Conservation (phyloP, 1,140 invertebrate genomes). For the Kradibia gibbosae region DNA sequence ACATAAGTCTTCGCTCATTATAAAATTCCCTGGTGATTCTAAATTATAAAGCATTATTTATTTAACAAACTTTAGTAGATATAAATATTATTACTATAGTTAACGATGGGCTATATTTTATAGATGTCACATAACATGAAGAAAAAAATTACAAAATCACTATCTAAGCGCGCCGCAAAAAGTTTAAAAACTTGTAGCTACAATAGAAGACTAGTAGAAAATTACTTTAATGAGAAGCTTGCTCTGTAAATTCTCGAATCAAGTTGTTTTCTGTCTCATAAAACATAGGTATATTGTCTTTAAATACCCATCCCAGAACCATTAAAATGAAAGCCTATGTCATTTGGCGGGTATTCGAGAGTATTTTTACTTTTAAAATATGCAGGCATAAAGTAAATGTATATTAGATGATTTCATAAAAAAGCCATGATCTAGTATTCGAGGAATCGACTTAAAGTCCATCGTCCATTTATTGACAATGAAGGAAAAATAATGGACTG, state of each 20-base stretch:
- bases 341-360: background rate
- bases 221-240: background rate
- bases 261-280: constrained; percentile 9
- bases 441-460: background rate
- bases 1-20: background rate
- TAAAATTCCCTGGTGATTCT: background rate
- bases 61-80: background rate
- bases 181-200: background rate
- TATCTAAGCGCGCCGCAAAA: background rate
- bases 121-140: background rate
- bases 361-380: background rate
- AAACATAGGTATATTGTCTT: background rate
- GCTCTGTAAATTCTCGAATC: background rate
- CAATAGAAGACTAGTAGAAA: no score
- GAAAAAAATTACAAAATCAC: background rate
- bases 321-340: background rate
- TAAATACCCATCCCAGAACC: background rate
- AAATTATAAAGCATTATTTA: background rate
- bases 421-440: background rate
- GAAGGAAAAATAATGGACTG: constrained; percentile 5
- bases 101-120: background rate
- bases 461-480: constrained; percentile 1
- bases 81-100: background rate
- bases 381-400: background rate
- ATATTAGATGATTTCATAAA: background rate